These are phyloP conservation scores for Lepidurus apus DNA, from an alignment of 1,140 invertebrate species.

Conservation along the genomic window DNA sequence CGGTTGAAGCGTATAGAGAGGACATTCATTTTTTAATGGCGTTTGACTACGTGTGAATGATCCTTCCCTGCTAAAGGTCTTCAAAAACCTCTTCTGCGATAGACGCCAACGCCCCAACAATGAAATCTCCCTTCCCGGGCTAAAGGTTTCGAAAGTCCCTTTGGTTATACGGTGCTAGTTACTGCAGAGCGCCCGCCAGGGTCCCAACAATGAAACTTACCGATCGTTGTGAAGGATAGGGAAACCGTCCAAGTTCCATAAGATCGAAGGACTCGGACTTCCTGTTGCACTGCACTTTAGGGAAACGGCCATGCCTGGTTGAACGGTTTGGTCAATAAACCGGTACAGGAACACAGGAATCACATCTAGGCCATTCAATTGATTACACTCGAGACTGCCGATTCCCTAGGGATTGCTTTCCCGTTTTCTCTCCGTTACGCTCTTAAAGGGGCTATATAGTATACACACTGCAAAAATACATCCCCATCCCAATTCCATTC, in stretches of 20 bases:
- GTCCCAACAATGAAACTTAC: slow-evolving; percentile 10
- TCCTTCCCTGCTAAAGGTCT: neutral
- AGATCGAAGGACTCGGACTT: slow-evolving; percentile 84
- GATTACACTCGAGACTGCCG: neutral
- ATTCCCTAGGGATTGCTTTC: neutral
- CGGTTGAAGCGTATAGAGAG: too few species aligned
- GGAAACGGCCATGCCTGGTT: slow-evolving; percentile 78
- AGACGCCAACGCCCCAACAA: too few species aligned
- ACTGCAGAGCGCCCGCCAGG: neutral
- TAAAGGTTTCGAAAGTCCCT: too few species aligned
- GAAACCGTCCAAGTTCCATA: slow-evolving; percentile 81
- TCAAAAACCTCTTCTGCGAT: too few species aligned
- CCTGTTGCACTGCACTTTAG: slow-evolving; percentile 85
- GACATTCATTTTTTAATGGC: neutral
- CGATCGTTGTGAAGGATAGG: slow-evolving; percentile 56
- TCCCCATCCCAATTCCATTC: too few species aligned
- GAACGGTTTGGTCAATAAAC: slow-evolving; percentile 83
- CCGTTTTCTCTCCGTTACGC: neutral
- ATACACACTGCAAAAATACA: neutral
- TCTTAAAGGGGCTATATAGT: neutral
- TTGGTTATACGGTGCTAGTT: too few species aligned
- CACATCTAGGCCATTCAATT: slow-evolving; percentile 55
- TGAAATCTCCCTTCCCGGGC: too few species aligned
- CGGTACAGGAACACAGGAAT: slow-evolving; percentile 77
- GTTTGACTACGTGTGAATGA: slow-evolving; percentile 11